Conservation (phyloP, 2,113 vertebrate genomes). For the Silurus glanis region DNA sequence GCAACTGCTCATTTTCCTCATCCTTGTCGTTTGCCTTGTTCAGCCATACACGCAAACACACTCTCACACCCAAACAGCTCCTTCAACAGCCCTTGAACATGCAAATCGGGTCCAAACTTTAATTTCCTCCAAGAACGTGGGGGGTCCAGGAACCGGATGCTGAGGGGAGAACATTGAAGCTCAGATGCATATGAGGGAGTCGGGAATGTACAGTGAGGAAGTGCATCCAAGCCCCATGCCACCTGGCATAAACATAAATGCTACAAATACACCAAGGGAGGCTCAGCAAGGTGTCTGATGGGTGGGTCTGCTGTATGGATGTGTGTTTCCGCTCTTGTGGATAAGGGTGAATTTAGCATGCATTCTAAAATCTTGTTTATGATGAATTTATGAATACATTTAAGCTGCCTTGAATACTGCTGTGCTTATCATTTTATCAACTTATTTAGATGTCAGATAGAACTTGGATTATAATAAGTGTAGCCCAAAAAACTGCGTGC, state of each 20-base stretch:
- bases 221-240: background rate
- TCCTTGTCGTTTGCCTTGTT: slow-evolving; percentile 19
- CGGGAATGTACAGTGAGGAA: slow-evolving; percentile 29
- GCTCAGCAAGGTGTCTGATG: background rate
- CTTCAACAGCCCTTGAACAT: slow-evolving; percentile 50
- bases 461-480: background rate
- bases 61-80: slow-evolving; percentile 47
- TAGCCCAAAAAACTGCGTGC: slow-evolving; percentile 31
- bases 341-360: background rate
- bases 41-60: slow-evolving; percentile 24
- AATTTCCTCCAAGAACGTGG: slow-evolving; percentile 41
- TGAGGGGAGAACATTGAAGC: slow-evolving; percentile 24
- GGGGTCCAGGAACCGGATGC: slow-evolving; percentile 44
- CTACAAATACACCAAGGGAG: slow-evolving; percentile 26
- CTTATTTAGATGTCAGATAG: background rate
- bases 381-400: background rate
- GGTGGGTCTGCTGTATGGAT: background rate
- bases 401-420: background rate
- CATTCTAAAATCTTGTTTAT: background rate
- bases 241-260: slow-evolving; percentile 32
- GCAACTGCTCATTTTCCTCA: slow-evolving; percentile 40
- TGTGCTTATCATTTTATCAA: background rate
- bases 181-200: slow-evolving; percentile 41
- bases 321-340: slow-evolving; percentile 7
- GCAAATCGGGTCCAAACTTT: slow-evolving; percentile 31